Evolutionary conservation across 2,113 vertebrate species (phyloP), one percentile per base, ranked within the genome.

Genomic region (Lycaon pictus): DNA sequence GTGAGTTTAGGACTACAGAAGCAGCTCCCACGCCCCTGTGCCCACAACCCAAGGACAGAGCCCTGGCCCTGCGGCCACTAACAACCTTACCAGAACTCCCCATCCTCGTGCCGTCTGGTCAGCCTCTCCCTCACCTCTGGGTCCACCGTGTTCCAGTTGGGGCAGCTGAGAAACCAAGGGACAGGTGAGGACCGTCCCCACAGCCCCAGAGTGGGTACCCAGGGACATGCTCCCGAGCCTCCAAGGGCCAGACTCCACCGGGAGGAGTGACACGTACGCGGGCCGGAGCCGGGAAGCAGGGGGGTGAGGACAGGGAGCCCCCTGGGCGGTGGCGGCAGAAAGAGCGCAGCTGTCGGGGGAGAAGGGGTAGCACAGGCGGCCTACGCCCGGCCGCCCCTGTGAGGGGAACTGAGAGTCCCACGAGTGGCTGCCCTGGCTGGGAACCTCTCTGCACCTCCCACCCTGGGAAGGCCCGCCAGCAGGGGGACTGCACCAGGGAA

Each of bases 81-180:
- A 62, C 4, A 11, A 25, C 25, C 76, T 98, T 93, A 99, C 99
- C 99, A 99, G 97, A 99, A 99, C 69, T 99, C 99, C 62, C 99
- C 99, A 4, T 99, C 99, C 88, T 99, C 99, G 0, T 99, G 99
- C 5, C 98, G 99, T 69, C 97, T 98, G 2, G 99, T 98, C 8
- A 99, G 99, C 20, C 88, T 98, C 55, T 99, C 99, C 48, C 98
- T 98, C 91, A 98, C 99, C 32, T 97, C 98, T 0, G 99, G 99
- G 94, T 99, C 98, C 17, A 99, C 96, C 0, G 92, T 95, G 90
- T 97, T 99, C 99, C 99, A 99, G 98, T 99, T 99, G 17, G 99
- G 98, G 11, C 99, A 99, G 95, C 99, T 99, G 98, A 76, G 96
- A 95, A 55, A 85, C 67, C 97, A 65, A 1, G 15, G 0, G 10